A percentile compares a stretch with the other conserved stretches of the same genome.
Conservation (phyloP, 2,797 vertebrate species). For the Poecile montanus region DNA sequence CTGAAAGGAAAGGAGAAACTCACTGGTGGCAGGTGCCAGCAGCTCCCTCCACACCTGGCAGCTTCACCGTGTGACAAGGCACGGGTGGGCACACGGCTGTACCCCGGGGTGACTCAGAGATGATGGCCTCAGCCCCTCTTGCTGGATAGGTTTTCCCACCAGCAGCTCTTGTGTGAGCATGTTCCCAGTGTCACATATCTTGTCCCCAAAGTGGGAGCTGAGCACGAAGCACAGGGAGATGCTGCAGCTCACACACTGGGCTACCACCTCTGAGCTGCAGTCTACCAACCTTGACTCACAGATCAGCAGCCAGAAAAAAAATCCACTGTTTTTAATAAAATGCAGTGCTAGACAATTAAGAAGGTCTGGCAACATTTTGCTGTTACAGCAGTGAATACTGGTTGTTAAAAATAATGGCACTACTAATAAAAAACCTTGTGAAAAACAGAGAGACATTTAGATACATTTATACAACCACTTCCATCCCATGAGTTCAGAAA, state of each 20-base stretch:
- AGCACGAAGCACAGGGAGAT: neutral
- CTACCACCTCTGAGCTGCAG: neutral
- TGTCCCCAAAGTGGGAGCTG: neutral
- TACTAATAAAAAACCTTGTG: neutral
- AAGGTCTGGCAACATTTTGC: constrained; percentile 6
- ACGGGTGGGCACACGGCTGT: neutral
- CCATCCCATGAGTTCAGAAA: neutral
- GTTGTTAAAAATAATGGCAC: constrained; percentile 18
- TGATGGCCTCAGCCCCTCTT: neutral
- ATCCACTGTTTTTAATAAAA: neutral
- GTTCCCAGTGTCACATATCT: neutral
- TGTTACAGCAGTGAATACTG: neutral
- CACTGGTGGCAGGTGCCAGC: neutral
- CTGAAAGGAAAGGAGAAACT: neutral
- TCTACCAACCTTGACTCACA: neutral
- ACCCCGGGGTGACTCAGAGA: neutral
- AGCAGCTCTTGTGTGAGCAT: neutral
- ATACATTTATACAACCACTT: neutral
- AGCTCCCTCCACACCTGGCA: neutral
- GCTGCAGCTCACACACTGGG: neutral
- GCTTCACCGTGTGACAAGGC: neutral
- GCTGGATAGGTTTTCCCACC: neutral
- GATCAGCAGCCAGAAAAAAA: neutral
- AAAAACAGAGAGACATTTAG: neutral
- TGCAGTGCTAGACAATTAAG: constrained; percentile 3